Base-by-base conservation (phyloP, 2,797 vertebrate species). In the Cygnus olor region DNA sequence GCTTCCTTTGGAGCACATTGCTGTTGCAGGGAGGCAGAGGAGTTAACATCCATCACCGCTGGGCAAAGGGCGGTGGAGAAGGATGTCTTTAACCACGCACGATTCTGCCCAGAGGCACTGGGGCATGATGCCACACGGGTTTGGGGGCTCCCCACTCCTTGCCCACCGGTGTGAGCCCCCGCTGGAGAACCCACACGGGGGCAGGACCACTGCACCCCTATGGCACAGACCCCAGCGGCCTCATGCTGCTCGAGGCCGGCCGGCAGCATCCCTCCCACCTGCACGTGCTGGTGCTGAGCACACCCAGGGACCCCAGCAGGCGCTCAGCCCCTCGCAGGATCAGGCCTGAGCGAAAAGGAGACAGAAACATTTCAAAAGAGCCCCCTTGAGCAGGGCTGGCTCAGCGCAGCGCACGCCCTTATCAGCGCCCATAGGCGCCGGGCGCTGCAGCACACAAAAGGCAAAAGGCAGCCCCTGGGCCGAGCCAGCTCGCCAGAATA, bases 401-500 rank as follows among this genome's bases (percentile, higher is more conserved):
- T 30, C 19, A 90, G 88, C 88, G 4, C 5, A 1, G 40, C 56
- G 72, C 49, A 11, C 51, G 2, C n/a, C 70, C 90, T 71, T 96
- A 93, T 90, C 53, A 27, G 91, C 44, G 30, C 71, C 82, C 68
- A 24, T 16, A n/a, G 49, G 96, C 92, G 92, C 93, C 96, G 86
- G 95, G 6, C 36, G 2, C 73, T 72, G 81, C 85, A 56, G 61
- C 91, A 80, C 76, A 97, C 95, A 96, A 97, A 96, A 96, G 94
- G 84, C 93, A 66, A 90, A 92, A 96, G 88, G 96, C 88, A 96
- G 95, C 85, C 76, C 87, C 47, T 53, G 91, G 93, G 83, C 80
- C 14, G 2, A 89, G 82, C 88, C 91, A 38, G 56, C 80, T 2
- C 70, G 81, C 44, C 92, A 97, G 95, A 83, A 89, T 98, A 71